Base-by-base conservation (phyloP, 2,888 invertebrate species). In the Eilema griseolum region DNA sequence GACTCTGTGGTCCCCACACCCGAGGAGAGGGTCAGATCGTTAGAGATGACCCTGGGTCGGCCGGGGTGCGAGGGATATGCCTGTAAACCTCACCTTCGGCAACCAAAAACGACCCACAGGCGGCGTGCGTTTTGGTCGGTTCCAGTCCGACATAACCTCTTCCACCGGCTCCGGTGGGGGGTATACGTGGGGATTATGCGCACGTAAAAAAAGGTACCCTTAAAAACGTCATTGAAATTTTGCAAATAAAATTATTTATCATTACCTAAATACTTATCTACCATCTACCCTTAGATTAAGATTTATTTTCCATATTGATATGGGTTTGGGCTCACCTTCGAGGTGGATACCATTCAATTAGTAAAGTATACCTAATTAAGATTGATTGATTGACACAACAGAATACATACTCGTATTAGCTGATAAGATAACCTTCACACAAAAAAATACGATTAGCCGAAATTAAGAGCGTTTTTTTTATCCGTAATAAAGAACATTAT, bases 281-380 rank as follows among this genome's bases (percentile, higher is more conserved):
- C 41, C 41, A 52, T n/a, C n/a, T 52, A 52, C 52, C 20, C 10
- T 52, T 52, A 20, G 52, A n/a, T 2, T 10, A 52, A 10, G 52
- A 52, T 52, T n/a, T n/a, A n/a, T n/a, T 52, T 52, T n/a, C 52
- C 52, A 52, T n/a, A 52, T 52, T 52, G n/a, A 37, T 37, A 37
- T 37, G 33, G 33, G 20, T 46, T 20, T 46, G 20, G 46, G 20
- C 20, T 46, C 46, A 46, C 46, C 46, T 46, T 46, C 46, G 46
- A 52, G 10, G 52, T 52, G 10, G 52, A 10, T 52, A 2, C 52
- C 10, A 46, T n/a, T 52, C n/a, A 52, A 52, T 52, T 52, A 52
- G 52, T 52, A 52, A 52, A 52, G 52, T 52, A 52, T 52, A 52
- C 52, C n/a, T 52, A 52, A 52, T 52, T 52, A n/a, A 52, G n/a